phyloP scores from a whole-genome alignment of 2,113 vertebrate species.

The Grammomys surdaster region DNA sequence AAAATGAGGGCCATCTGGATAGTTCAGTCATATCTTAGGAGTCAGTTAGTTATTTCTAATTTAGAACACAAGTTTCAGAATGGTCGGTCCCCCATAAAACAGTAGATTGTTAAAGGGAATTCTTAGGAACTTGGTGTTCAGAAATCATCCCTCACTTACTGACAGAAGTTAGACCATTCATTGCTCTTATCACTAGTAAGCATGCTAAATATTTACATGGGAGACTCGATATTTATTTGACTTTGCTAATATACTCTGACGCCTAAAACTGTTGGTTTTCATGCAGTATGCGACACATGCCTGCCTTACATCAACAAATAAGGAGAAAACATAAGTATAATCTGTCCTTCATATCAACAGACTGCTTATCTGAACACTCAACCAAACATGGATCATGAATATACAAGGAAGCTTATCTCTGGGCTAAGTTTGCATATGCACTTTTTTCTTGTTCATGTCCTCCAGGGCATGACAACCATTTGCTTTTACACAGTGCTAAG shows the following conservation, averaged over 20 bases:
- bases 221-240: background rate
- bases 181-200: background rate
- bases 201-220: background rate
- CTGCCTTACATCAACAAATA: background rate
- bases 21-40: background rate
- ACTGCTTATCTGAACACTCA: background rate
- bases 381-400: background rate
- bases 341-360: background rate
- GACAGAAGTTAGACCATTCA: background rate
- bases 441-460: background rate
- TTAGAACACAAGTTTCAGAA: background rate
- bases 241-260: background rate
- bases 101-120: background rate
- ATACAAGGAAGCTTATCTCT: background rate
- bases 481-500: background rate
- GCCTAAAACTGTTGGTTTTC: background rate
- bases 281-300: background rate
- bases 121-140: background rate
- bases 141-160: background rate
- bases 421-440: no score
- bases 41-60: background rate
- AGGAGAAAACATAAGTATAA: background rate
- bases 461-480: background rate
- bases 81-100: background rate
- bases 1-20: background rate